phyloP scores from a whole-genome alignment of 2,797 vertebrate genomes.

The Diplodus puntazzo region DNA sequence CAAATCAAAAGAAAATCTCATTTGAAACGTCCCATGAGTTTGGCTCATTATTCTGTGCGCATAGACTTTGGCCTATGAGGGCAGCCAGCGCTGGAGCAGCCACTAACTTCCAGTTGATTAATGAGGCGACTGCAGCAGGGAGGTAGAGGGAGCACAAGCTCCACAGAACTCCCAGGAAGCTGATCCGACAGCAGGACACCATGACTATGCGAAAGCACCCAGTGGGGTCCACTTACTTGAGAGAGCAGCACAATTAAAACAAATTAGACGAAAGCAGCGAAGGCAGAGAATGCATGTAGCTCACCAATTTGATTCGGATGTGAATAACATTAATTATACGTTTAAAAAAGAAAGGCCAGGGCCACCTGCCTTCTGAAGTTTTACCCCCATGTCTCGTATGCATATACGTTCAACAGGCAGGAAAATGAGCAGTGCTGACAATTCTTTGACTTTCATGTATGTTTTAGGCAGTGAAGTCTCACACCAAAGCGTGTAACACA shows the following conservation, averaged over 20 bases:
- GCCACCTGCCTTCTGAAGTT: conserved; percentile 10
- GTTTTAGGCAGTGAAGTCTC: too few relatives aligned
- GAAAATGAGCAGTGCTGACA: background rate
- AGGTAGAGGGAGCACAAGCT: conserved; percentile 83
- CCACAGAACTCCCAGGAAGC: conserved; percentile 86
- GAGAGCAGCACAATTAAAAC: conserved; percentile 65
- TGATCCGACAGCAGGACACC: conserved; percentile 85
- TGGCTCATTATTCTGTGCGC: conserved; percentile 87
- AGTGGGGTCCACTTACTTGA: conserved; percentile 47
- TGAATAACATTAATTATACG: conserved; percentile 33
- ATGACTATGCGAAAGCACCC: conserved; percentile 68
- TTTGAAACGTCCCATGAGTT: conserved; percentile 86
- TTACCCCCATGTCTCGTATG: background rate
- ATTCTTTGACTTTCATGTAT: too few relatives aligned
- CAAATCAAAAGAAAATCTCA: conserved; percentile 88
- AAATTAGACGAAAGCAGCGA: conserved; percentile 63
- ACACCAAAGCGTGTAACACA: too few relatives aligned
- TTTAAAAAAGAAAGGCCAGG: conserved; percentile 9
- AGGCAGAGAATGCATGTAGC: conserved; percentile 30
- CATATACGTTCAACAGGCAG: background rate
- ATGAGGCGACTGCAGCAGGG: conserved; percentile 88
- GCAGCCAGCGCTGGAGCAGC: conserved; percentile 82
- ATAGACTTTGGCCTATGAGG: conserved; percentile 85
- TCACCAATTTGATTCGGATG: conserved; percentile 36
- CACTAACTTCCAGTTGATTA: conserved; percentile 93